These are phyloP conservation scores for Nothoprocta perdicaria DNA, from an alignment of 2,113 vertebrate genomes.

Conservation along the genomic window DNA sequence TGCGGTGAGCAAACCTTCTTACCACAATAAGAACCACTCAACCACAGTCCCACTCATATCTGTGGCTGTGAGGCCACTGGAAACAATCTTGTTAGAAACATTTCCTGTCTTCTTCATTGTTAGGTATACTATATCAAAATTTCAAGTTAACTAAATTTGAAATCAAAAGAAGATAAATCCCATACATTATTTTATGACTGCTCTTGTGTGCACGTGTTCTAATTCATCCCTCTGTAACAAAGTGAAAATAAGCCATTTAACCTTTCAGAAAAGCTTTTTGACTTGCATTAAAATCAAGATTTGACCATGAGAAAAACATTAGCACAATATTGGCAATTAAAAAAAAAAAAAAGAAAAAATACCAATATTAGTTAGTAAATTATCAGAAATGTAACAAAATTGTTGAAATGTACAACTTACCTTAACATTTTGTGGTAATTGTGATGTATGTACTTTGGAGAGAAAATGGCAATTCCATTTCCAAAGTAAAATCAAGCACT, in stretches of 20 bases:
- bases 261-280: background rate
- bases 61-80: background rate
- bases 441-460: background rate
- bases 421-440: background rate
- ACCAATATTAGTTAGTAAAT: background rate
- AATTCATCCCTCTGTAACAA: background rate
- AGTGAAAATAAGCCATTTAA: background rate
- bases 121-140: background rate
- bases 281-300: background rate
- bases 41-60: too few relatives aligned
- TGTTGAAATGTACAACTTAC: background rate
- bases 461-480: background rate
- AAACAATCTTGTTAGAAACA: background rate
- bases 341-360: background rate
- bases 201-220: background rate
- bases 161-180: background rate
- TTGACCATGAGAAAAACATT: background rate
- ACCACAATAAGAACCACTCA: too few relatives aligned
- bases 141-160: background rate
- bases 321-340: background rate
- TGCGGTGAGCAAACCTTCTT: background rate
- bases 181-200: background rate
- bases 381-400: background rate
- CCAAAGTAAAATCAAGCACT: background rate
- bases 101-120: background rate